These are phyloP conservation scores for Lymantria dispar DNA, from an alignment of 2,888 invertebrate species.

Conservation along the genomic window DNA sequence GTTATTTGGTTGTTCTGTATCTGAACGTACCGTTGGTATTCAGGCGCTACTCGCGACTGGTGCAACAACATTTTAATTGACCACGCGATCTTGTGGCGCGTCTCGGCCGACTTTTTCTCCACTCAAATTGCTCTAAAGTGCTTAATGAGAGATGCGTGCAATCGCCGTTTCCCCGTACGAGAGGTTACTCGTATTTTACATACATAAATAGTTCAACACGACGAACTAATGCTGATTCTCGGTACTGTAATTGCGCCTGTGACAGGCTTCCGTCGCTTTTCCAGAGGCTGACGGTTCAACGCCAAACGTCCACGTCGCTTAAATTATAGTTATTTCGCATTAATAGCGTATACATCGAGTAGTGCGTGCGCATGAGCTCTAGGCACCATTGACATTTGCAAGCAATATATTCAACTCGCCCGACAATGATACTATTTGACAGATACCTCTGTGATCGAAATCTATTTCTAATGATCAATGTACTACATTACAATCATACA, in stretches of 20 bases:
- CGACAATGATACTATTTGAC: slow-evolving; percentile 33
- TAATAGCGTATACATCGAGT: slow-evolving; percentile 68
- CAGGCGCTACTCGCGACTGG: slow-evolving; percentile 53
- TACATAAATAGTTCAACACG: slow-evolving; percentile 79
- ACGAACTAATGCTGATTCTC: slow-evolving; percentile 80
- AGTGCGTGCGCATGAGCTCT: slow-evolving; percentile 65
- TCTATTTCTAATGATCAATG: too few species aligned
- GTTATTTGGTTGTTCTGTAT: slow-evolving; percentile 50
- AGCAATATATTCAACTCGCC: slow-evolving; percentile 36
- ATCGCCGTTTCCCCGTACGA: slow-evolving; percentile 79
- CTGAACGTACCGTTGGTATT: slow-evolving; percentile 52
- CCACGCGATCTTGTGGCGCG: slow-evolving; percentile 77
- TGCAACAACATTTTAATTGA: slow-evolving; percentile 77
- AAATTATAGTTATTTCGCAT: slow-evolving; percentile 79
- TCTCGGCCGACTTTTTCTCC: slow-evolving; percentile 77
- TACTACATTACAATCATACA: too few species aligned
- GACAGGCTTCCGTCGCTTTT: slow-evolving; percentile 81
- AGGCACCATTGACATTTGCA: slow-evolving; percentile 64
- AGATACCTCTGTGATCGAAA: slow-evolving; percentile 30
- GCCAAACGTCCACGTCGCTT: slow-evolving; percentile 62
- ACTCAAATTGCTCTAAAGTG: slow-evolving; percentile 81
- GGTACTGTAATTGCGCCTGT: slow-evolving; percentile 79
- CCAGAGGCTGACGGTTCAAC: slow-evolving; percentile 64
- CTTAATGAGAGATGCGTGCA: slow-evolving; percentile 83
- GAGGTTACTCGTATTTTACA: slow-evolving; percentile 79